phyloP scores from a whole-genome alignment of 2,888 invertebrate genomes.

The Ornithoptera priamus region DNA sequence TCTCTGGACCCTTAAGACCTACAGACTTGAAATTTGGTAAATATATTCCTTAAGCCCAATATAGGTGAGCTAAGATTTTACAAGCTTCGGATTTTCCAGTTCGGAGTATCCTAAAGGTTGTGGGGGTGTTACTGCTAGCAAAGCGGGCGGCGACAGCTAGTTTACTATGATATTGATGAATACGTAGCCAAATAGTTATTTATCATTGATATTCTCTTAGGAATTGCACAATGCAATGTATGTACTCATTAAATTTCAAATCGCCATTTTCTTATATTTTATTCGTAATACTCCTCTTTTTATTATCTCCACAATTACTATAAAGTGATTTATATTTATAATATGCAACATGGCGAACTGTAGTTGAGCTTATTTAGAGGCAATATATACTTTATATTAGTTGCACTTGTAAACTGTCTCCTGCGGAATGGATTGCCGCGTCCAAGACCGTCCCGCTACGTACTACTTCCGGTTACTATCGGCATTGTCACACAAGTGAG shows the following conservation, averaged over 20 bases:
- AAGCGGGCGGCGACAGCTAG: too few species aligned
- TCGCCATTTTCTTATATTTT: conserved; percentile 68
- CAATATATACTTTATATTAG: conserved; percentile 22
- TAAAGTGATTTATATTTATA: conserved; percentile 60
- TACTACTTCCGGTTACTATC: conserved; percentile 16
- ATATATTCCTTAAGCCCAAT: too few species aligned
- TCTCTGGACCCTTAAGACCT: too few species aligned
- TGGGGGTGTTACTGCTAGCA: too few species aligned
- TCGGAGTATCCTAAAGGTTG: too few species aligned
- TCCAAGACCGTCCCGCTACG: conserved; percentile 5
- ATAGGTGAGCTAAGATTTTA: too few species aligned
- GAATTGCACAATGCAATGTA: conserved; percentile 50
- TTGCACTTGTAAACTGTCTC: conserved; percentile 13
- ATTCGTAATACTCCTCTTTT: conserved; percentile 63
- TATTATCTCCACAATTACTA: conserved; percentile 54
- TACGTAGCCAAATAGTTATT: too few species aligned
- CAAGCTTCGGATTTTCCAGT: too few species aligned
- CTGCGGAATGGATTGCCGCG: conserved; percentile 16
- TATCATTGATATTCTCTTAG: too few species aligned
- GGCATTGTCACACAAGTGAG: conserved; percentile 20
- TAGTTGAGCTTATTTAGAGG: conserved; percentile 8
- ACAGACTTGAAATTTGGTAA: too few species aligned
- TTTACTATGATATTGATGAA: too few species aligned
- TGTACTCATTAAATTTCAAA: conserved; percentile 67
- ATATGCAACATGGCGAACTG: conserved; percentile 32